Conservation (phyloP, 2,888 invertebrate genomes). For the Malachius bipustulatus region DNA sequence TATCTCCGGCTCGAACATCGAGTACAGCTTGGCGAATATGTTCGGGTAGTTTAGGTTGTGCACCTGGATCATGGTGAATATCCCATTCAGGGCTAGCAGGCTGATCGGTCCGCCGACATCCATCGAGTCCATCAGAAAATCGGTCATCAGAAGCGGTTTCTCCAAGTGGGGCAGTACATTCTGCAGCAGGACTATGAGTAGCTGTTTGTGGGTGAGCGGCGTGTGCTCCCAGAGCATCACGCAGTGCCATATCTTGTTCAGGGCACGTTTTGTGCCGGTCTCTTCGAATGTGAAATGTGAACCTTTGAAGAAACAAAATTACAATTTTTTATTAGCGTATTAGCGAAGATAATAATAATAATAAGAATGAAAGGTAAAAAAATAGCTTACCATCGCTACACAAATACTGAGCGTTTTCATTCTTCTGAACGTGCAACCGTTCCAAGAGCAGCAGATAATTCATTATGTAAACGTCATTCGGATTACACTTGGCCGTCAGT, state of each 20-base stretch:
- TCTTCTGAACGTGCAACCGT: conserved; percentile 29
- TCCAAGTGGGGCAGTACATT: conserved; percentile 67
- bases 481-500: conserved; percentile 45
- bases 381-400: conserved; percentile 24
- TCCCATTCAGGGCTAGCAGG: conserved; percentile 81
- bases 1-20: conserved; percentile 82
- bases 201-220: conserved; percentile 58
- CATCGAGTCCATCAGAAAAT: conserved; percentile 83
- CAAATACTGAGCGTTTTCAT: conserved; percentile 26
- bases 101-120: conserved; percentile 80
- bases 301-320: conserved; percentile 3
- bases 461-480: conserved; percentile 32
- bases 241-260: conserved; percentile 66
- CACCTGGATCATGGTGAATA: conserved; percentile 77
- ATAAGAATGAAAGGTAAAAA: not conserved
- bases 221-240: conserved; percentile 64
- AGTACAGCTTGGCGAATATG: conserved; percentile 90
- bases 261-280: conserved; percentile 39
- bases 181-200: conserved; percentile 71
- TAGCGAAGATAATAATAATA: no score
- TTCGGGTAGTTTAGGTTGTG: conserved; percentile 93
- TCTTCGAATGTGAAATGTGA: conserved; percentile 49
- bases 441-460: conserved; percentile 32
- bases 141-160: conserved; percentile 74
- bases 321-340: no score